phyloP scores from a whole-genome alignment of 2,797 vertebrate genomes.

The Micrastur ruficollis region DNA sequence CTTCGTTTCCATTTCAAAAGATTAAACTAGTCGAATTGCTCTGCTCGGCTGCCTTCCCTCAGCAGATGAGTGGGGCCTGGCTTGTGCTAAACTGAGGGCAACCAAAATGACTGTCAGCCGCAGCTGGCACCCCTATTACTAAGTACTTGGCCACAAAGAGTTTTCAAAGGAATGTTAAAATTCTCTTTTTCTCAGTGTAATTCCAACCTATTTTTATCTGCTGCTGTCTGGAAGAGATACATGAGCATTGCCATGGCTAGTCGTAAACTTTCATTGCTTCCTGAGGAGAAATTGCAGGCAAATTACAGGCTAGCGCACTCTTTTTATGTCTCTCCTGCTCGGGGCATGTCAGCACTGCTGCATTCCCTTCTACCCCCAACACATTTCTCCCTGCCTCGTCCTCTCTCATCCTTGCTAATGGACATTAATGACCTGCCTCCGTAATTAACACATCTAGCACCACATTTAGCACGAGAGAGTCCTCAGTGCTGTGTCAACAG shows the following conservation, averaged over 20 bases:
- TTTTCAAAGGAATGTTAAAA: slow-evolving; percentile 7
- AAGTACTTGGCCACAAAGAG: neutral
- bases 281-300: slow-evolving; percentile 45
- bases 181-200: neutral
- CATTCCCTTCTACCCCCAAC: neutral
- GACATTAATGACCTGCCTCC: neutral
- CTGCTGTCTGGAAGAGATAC: slow-evolving; percentile 8
- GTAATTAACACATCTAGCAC: neutral
- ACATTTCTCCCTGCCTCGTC: neutral
- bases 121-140: neutral
- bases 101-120: neutral
- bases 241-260: neutral
- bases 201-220: slow-evolving; percentile 32
- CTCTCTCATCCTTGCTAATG: neutral
- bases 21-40: neutral
- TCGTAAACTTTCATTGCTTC: slow-evolving; percentile 41
- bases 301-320: slow-evolving; percentile 25
- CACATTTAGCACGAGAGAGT: accelerated
- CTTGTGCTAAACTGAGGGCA: accelerated
- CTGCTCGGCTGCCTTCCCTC: neutral
- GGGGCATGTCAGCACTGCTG: neutral
- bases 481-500: accelerated
- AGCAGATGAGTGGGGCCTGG: neutral
- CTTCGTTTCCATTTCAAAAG: neutral
- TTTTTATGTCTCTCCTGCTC: slow-evolving; percentile 9